phyloP scores from a whole-genome alignment of 2,797 vertebrate genomes.

The Sebastes taczanowskii region DNA sequence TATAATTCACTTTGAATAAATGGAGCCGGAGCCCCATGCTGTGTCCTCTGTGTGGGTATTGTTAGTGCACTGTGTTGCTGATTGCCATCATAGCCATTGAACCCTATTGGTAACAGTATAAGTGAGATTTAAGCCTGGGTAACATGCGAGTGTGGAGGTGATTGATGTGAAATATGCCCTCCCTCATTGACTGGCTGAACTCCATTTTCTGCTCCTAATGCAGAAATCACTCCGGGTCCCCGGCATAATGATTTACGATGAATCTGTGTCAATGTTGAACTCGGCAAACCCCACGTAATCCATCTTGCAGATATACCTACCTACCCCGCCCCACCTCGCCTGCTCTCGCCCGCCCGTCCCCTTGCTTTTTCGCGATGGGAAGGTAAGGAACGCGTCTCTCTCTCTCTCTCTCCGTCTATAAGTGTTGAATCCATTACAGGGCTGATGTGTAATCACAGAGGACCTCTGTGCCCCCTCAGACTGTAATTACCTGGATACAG shows the following conservation, averaged over 20 bases:
- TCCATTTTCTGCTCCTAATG: slow-evolving; percentile 90
- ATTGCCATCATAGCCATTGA: slow-evolving; percentile 82
- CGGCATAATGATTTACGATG: slow-evolving; percentile 90
- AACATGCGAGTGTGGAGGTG: slow-evolving; percentile 83
- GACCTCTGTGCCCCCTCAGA: slow-evolving; percentile 82
- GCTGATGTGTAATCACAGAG: slow-evolving; percentile 88
- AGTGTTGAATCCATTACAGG: slow-evolving; percentile 88
- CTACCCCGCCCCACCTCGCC: slow-evolving; percentile 70
- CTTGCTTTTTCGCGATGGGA: slow-evolving; percentile 54
- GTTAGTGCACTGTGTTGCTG: slow-evolving; percentile 76
- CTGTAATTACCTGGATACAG: slow-evolving; percentile 86
- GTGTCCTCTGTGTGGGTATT: slow-evolving; percentile 59
- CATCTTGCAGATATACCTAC: slow-evolving; percentile 87
- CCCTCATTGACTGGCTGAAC: slow-evolving; percentile 89
- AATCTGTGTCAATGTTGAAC: slow-evolving; percentile 91
- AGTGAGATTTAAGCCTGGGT: slow-evolving; percentile 80
- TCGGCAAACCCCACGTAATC: slow-evolving; percentile 87
- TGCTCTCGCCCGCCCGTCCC: slow-evolving; percentile 54
- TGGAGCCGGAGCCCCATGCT: slow-evolving; percentile 20
- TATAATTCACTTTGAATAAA: slow-evolving; percentile 66
- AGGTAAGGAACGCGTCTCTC: slow-evolving; percentile 67
- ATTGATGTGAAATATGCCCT: slow-evolving; percentile 90
- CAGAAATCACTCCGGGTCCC: slow-evolving; percentile 88
- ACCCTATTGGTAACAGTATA: slow-evolving; percentile 80
- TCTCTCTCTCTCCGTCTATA: slow-evolving; percentile 69